These are phyloP conservation scores for Unio pictorum DNA, from an alignment of 2,888 invertebrate species.

Conservation along the genomic window DNA sequence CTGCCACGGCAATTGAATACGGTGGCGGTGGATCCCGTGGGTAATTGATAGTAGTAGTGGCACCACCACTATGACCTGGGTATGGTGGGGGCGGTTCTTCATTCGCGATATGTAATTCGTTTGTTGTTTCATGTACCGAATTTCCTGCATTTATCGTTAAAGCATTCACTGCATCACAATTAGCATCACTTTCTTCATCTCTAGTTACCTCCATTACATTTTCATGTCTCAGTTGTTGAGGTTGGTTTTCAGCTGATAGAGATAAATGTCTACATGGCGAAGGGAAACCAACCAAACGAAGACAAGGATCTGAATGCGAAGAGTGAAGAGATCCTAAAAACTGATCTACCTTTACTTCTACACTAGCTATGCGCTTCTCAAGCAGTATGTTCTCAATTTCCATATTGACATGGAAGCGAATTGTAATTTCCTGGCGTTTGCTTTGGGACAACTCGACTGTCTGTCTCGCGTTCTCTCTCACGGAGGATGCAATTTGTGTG, in stretches of 20 bases:
- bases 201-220: too few relatives aligned
- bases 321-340: too few relatives aligned
- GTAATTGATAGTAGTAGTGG: conserved; percentile 29
- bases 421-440: not conserved
- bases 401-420: conserved; percentile 28
- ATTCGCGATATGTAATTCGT: conserved; percentile 6
- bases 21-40: conserved; percentile 17
- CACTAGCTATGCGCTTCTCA: conserved; percentile 17
- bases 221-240: too few relatives aligned
- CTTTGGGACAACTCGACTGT: too few relatives aligned
- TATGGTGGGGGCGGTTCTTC: conserved; percentile 34
- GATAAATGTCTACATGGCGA: too few relatives aligned
- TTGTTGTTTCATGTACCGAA: too few relatives aligned
- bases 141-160: too few relatives aligned
- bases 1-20: not conserved
- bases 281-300: too few relatives aligned
- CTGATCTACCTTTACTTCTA: conserved; percentile 15
- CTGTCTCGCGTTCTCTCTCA: too few relatives aligned
- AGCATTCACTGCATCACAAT: not conserved
- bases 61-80: conserved; percentile 8
- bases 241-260: too few relatives aligned
- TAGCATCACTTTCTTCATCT: not conserved
- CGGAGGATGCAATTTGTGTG: too few relatives aligned
- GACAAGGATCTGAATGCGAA: too few relatives aligned
- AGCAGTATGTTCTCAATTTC: conserved; percentile 22